Evolutionary conservation across 2,888 invertebrate genomes (phyloP).

Genomic region (Trissonchulus latispiculum): DNA sequence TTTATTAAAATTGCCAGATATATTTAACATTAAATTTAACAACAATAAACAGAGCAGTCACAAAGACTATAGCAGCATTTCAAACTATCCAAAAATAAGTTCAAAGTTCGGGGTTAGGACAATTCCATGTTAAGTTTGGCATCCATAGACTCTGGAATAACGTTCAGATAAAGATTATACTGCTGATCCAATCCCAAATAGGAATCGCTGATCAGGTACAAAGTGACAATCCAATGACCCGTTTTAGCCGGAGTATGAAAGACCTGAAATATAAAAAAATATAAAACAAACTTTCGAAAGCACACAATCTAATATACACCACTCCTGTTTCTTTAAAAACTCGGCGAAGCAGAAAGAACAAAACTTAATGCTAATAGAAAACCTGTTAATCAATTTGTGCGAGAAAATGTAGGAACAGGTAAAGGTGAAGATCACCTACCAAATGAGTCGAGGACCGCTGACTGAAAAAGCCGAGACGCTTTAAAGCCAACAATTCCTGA

Average conservation of each 20-base stretch:
- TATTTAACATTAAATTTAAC: no score
- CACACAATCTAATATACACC: not conserved
- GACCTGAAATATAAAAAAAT: slow-evolving; percentile 36
- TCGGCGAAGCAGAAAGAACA: slow-evolving; percentile 20
- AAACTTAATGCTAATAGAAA: no score
- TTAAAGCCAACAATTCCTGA: slow-evolving; percentile 68
- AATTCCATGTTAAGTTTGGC: slow-evolving; percentile 20
- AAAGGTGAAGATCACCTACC: no score
- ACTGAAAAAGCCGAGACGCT: slow-evolving; percentile 53
- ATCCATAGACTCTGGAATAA: slow-evolving; percentile 27
- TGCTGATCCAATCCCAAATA: slow-evolving; percentile 90
- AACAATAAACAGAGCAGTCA: no score
- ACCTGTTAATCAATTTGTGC: no score
- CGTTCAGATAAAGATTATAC: slow-evolving; percentile 52
- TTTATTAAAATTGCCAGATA: no score
- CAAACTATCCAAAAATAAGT: no score
- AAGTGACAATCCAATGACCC: slow-evolving; percentile 61
- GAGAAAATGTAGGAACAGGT: no score
- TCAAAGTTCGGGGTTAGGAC: no score
- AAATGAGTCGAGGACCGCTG: slow-evolving; percentile 19
- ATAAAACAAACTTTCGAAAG: not conserved
- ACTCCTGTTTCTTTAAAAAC: slow-evolving; percentile 21
- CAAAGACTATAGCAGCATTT: no score
- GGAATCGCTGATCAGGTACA: slow-evolving; percentile 80
- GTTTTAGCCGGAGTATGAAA: slow-evolving; percentile 55